Base-by-base conservation (phyloP, 2,113 vertebrate species). In the Probosciger aterrimus region DNA sequence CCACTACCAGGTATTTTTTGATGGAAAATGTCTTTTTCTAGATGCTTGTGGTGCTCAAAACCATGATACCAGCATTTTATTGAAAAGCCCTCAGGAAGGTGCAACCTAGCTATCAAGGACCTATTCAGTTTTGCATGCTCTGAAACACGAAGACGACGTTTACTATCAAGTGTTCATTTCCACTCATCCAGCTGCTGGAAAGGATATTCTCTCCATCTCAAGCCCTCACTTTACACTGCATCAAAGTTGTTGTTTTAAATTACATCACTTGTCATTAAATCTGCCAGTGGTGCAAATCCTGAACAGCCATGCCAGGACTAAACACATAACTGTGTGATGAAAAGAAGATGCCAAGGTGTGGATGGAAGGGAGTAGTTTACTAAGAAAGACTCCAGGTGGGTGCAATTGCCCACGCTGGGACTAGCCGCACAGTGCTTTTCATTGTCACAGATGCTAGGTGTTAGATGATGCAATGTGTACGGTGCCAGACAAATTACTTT, bases 401-500 rank as follows among this genome's bases (percentile, higher is more conserved):
- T 91, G 93, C 81, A 95, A 96, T 96, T 94, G 90, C 95, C 91
- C 22, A 35, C 19, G 0, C 86, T 91, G 96, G 92, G 96, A 95
- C 91, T 35, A 70, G 88, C 83, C 5, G 18, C 75, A 93, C 93
- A 95, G 74, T 78, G 81, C 94, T 79, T 93, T 96, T 83, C 94
- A 96, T 96, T 97, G 94, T 96, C 93, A 92, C 87, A 96, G 85
- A 91, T 88, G 95, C 91, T 93, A 97, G 93, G 93, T 96, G 91
- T 96, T 96, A 96, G 93, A 95, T 96, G 96, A 96, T 88, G 96
- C 93, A 95, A 90, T 96, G 86, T 76, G 70, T 37, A 93, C 2
- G 1, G 84, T 92, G 91, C 96, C 93, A 97, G 91, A 94, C 92
- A 88, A 92, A 90, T 95, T 92, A 96, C 91, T 95, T 93, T 92